phyloP scores from a whole-genome alignment of 2,888 invertebrate genomes.

The Xestoiulus laeticollis region DNA sequence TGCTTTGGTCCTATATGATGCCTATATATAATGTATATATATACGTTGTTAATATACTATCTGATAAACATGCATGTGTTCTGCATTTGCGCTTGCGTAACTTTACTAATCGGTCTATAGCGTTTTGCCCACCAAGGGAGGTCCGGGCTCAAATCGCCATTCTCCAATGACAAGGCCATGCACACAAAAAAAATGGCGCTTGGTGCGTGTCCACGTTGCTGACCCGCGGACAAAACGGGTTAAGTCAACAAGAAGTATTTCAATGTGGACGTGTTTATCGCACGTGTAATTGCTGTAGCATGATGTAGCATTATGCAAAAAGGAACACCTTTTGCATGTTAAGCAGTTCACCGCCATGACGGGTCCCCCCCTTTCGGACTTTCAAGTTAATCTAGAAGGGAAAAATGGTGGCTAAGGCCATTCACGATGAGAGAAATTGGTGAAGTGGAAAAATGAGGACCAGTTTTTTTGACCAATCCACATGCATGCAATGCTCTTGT shows the following conservation, averaged over 20 bases:
- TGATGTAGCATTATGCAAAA: slow-evolving; percentile 14
- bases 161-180: not conserved
- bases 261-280: not conserved
- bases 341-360: slow-evolving; percentile 23
- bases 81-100: too few relatives aligned
- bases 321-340: not conserved
- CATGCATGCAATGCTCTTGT: not conserved
- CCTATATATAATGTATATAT: too few relatives aligned
- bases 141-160: not conserved
- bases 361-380: not conserved
- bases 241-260: not conserved
- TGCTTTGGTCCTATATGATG: too few relatives aligned
- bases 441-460: not conserved
- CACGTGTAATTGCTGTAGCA: not conserved
- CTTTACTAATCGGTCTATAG: too few relatives aligned
- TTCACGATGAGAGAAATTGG: not conserved
- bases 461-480: slow-evolving; percentile 12
- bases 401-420: slow-evolving; percentile 7
- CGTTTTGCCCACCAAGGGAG: not conserved
- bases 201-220: not conserved
- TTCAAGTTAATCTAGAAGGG: not conserved
- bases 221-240: not conserved
- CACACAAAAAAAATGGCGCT: not conserved
- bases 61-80: too few relatives aligned
- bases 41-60: too few relatives aligned